phyloP scores from a whole-genome alignment of 2,113 vertebrate genomes.

The Phycodurus eques region DNA sequence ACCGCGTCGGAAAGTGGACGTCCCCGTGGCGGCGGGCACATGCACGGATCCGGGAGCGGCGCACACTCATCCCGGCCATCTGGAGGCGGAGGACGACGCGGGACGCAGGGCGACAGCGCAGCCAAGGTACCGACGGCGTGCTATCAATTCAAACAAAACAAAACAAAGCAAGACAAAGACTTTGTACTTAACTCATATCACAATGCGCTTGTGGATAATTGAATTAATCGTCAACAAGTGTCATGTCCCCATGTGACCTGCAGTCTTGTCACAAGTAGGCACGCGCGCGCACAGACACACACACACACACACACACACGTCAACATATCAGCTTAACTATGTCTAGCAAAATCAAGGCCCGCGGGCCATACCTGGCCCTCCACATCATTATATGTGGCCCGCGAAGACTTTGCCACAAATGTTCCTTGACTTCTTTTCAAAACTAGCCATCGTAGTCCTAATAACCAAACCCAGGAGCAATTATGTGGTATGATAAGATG shows the following conservation, averaged over 20 bases:
- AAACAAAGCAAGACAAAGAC: background rate
- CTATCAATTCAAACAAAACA: background rate
- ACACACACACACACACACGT: background rate
- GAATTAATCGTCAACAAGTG: conserved; percentile 29
- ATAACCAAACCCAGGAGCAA: background rate
- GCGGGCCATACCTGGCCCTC: background rate
- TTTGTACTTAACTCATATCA: background rate
- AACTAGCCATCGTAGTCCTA: background rate
- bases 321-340: background rate
- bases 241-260: background rate
- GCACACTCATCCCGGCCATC: background rate
- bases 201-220: background rate
- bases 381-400: background rate
- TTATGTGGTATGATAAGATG: background rate
- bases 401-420: background rate
- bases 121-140: conserved; percentile 1
- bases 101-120: conserved; percentile 5
- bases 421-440: background rate
- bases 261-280: background rate
- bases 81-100: conserved; percentile 7
- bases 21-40: conserved; percentile 26
- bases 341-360: background rate
- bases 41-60: conserved; percentile 44
- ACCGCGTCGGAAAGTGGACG: background rate
- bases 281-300: background rate